Percentiles rank a stretch among this genome's conserved stretches.
phyloP scores from a whole-genome alignment of 1,140 invertebrate species.

The Apis laboriosa region DNA sequence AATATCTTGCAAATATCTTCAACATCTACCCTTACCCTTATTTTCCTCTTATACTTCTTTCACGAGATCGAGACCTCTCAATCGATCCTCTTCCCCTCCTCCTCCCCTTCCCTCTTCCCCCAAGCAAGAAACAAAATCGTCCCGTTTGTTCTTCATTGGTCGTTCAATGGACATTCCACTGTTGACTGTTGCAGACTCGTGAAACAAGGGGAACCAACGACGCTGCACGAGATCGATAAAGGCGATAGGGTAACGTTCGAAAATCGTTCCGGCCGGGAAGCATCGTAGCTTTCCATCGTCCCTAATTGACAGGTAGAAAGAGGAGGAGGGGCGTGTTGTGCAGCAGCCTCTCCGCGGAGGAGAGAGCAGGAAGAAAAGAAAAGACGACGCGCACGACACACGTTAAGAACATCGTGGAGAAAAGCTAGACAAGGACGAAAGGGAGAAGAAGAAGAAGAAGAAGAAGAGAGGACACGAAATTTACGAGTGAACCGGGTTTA shows the following conservation, averaged over 20 bases:
- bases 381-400: conserved; percentile 3
- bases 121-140: background rate
- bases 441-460: conserved; percentile 4
- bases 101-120: too few relatives aligned
- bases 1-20: background rate
- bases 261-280: conserved; percentile 63
- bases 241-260: conserved; percentile 56
- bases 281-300: conserved; percentile 65
- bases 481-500: conserved; percentile 67
- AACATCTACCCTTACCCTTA: background rate
- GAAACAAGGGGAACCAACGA: conserved; percentile 13
- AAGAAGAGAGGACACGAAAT: conserved; percentile 54
- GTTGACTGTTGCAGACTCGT: conserved; percentile 52
- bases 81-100: background rate
- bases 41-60: background rate
- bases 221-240: conserved; percentile 33
- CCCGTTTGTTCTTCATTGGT: background rate
- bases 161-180: conserved; percentile 17
- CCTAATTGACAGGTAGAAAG: conserved; percentile 72
- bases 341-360: background rate
- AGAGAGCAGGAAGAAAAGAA: conserved; percentile 4
- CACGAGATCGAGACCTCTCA: too few relatives aligned
- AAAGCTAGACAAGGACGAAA: background rate
- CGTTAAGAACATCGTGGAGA: background rate
- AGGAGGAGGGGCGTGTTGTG: background rate